Evolutionary conservation across 1,140 invertebrate species (phyloP).

Genomic region (Antheraea pernyi): DNA sequence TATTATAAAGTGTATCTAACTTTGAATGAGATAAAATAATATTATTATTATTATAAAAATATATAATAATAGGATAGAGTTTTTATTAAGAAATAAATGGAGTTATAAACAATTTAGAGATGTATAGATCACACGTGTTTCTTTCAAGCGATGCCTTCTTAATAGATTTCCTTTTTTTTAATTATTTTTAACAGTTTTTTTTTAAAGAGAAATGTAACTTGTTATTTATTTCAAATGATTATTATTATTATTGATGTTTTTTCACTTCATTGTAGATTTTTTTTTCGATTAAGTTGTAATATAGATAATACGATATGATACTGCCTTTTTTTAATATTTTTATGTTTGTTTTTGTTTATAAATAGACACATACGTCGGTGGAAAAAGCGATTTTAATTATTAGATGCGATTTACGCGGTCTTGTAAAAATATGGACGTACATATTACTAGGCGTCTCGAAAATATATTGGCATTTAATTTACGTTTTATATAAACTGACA

Average conservation of each 20-base stretch:
- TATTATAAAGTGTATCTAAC: constrained; percentile 71
- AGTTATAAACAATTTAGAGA: constrained; percentile 66
- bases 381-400: constrained; percentile 10
- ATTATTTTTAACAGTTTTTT: constrained; percentile 74
- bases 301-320: constrained; percentile 61
- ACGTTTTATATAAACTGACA: no score
- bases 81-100: constrained; percentile 73
- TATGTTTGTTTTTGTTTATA: constrained; percentile 57
- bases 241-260: constrained; percentile 74
- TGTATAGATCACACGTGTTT: constrained; percentile 63
- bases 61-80: constrained; percentile 77
- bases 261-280: constrained; percentile 60
- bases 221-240: constrained; percentile 79
- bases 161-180: constrained; percentile 63
- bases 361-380: constrained; percentile 13
- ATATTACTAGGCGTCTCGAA: no score
- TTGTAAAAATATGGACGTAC: background rate
- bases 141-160: constrained; percentile 40
- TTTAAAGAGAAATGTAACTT: constrained; percentile 70
- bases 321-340: constrained; percentile 61
- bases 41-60: constrained; percentile 69
- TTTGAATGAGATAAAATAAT: constrained; percentile 71
- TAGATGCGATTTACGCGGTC: background rate
- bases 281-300: constrained; percentile 69
- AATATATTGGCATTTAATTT: no score